phyloP scores from a whole-genome alignment of 2,797 vertebrate species.

The Melanogrammus aeglefinus region DNA sequence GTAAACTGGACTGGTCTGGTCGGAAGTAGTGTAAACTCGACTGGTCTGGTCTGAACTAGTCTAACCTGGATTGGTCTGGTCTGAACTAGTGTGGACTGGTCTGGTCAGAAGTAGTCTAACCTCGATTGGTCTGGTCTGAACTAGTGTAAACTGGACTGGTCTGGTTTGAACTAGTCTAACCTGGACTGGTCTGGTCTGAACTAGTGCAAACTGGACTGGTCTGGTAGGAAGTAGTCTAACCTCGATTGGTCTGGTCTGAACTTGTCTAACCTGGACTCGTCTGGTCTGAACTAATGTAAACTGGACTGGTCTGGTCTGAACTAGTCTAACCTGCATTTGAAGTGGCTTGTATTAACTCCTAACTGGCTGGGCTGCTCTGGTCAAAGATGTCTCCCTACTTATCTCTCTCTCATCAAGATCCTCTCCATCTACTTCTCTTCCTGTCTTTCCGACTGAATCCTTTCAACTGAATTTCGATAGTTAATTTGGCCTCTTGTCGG shows the following conservation, averaged over 20 bases:
- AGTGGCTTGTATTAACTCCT: background rate
- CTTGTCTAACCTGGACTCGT: background rate
- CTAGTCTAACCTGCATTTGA: background rate
- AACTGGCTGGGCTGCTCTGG: background rate
- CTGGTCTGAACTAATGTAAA: background rate
- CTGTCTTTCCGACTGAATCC: too few relatives aligned
- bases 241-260: background rate
- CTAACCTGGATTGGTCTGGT: background rate
- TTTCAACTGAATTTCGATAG: too few relatives aligned
- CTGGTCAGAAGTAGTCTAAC: background rate
- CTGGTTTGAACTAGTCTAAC: background rate
- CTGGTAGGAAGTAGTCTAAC: background rate
- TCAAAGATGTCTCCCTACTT: background rate
- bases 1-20: background rate
- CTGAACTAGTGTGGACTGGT: background rate
- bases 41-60: background rate
- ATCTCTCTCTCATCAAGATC: too few relatives aligned
- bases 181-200: background rate
- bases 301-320: constrained; percentile 2
- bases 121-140: background rate
- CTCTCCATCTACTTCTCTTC: too few relatives aligned
- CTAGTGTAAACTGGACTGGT: background rate
- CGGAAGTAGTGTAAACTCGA: background rate
- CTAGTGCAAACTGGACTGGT: background rate
- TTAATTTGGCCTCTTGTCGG: too few relatives aligned